A percentile compares a stretch with the other conserved stretches of the same genome.
These are phyloP conservation scores for Heliopora coerulea DNA, from an alignment of 92 coral and sea anemone species.

Conservation along the genomic window DNA sequence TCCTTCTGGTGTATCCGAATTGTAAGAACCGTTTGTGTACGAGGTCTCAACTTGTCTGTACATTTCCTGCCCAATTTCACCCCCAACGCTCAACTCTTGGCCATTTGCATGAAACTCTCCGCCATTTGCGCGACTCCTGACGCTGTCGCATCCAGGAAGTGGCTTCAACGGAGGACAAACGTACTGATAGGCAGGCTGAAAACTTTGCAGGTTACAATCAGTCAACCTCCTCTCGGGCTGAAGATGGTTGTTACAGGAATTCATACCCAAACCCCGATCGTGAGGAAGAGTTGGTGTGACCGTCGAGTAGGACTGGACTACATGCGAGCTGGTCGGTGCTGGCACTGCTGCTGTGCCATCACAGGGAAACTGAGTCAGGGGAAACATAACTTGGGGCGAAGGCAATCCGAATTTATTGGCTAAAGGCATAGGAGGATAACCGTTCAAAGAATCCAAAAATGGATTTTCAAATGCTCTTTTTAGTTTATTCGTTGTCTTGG, in stretches of 20 bases:
- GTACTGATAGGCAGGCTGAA: background rate
- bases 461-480: constrained; percentile 78
- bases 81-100: constrained; percentile 6
- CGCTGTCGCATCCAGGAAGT: background rate
- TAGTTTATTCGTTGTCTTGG: constrained; percentile 74
- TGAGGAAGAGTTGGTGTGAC: background rate
- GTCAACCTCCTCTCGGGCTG: background rate
- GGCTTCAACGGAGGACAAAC: background rate
- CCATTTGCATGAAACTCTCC: constrained; percentile 13
- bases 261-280: background rate
- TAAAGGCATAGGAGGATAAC: constrained; percentile 62
- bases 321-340: background rate
- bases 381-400: constrained; percentile 42
- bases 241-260: background rate
- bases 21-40: background rate
- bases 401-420: constrained; percentile 68
- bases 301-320: background rate
- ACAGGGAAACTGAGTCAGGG: constrained; percentile 12
- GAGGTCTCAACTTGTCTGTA: background rate
- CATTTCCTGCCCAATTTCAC: background rate
- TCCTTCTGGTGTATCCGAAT: background rate
- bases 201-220: background rate
- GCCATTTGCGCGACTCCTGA: background rate
- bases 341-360: background rate
- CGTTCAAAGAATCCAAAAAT: constrained; percentile 45